Percentiles rank a stretch among this genome's conserved stretches.
Evolutionary conservation across 1,140 invertebrate species (phyloP).

Genomic region (Drosophila sproati): DNA sequence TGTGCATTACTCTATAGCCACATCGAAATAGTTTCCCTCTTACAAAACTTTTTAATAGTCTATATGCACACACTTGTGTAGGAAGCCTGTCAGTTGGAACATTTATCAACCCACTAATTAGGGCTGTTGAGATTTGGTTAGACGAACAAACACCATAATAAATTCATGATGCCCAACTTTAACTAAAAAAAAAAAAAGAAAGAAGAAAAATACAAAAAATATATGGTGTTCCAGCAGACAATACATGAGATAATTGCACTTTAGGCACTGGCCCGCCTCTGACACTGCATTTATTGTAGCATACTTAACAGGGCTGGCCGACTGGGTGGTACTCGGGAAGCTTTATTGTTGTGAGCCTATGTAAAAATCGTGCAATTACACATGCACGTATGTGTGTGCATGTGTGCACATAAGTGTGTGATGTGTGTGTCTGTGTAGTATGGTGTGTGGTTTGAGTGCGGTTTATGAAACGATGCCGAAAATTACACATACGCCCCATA

Average conservation of each 20-base stretch:
- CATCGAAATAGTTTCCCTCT: too few relatives aligned
- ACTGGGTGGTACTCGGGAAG: constrained; percentile 37
- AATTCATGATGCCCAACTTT: constrained; percentile 8
- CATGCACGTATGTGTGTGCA: constrained; percentile 8
- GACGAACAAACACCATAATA: constrained; percentile 14
- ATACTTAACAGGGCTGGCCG: constrained; percentile 71
- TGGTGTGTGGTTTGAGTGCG: constrained; percentile 46
- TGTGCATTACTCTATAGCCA: too few relatives aligned
- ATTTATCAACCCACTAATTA: constrained; percentile 2
- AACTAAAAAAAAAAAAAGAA: constrained; percentile 33
- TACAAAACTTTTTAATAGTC: too few relatives aligned
- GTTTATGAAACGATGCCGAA: constrained; percentile 81
- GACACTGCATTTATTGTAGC: constrained; percentile 81
- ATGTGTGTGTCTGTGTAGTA: constrained; percentile 6
- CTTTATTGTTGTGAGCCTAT: constrained; percentile 76
- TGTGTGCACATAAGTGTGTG: constrained; percentile 12
- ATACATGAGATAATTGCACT: constrained; percentile 83
- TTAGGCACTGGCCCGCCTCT: constrained; percentile 71
- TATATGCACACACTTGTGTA: background rate
- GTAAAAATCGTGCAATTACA: constrained; percentile 76
- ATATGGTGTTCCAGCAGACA: constrained; percentile 61
- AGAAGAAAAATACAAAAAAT: constrained; percentile 40
- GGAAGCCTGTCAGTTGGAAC: background rate
- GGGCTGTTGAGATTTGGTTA: constrained; percentile 2
- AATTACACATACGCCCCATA: constrained; percentile 81